Evolutionary conservation across 1,140 invertebrate species (phyloP), one percentile per base, ranked within the genome.

Genomic region (Drosophila biarmipes): DNA sequence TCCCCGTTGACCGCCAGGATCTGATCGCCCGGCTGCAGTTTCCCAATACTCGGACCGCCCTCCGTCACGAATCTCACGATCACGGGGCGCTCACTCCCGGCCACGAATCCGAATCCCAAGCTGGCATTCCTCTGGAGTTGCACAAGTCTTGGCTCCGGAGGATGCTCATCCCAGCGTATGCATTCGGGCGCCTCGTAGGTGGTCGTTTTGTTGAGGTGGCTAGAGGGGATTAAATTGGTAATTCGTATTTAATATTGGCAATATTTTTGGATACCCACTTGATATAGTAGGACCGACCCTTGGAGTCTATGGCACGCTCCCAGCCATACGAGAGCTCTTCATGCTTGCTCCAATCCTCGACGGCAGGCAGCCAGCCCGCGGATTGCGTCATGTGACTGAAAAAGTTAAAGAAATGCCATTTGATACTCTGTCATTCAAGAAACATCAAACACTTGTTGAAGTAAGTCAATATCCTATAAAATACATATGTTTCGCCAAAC

Each of bases 71-170:
- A 97, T 59, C 97, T 94, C 7, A 98, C 97, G 40, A 98, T 96
- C 6, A 98, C 97, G 0, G 98, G 97, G 71, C 95, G 95, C 91
- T 98, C 97, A 37, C 96, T 97, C 1, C 97, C 97, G 2, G 97
- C 97, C 2, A 98, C 97, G 92, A 98, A 98, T 1, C 98, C 98
- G 91, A 98, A 98, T 0, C 97, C 97, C 38, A 97, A 93, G 37
- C 96, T 95, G 0, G 95, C 93, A 80, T 95, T 95, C 46, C 97
- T 92, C 52, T 94, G 93, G 31, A 98, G 93, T 49, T 94, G 93
- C 6, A 98, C 96, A 14, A 95, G 93, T 4, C 97, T 92, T 0
- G 97, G 97, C 64, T 96, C 94, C 0, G 97, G 96, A 0, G 95
- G 94, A 72, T 94, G 93, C 53, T 94, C 93, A n/a, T 93, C 94